Evolutionary conservation across 1,140 invertebrate genomes (phyloP), one percentile per base, ranked within the genome.

Genomic region (Berghia stephanieae): DNA sequence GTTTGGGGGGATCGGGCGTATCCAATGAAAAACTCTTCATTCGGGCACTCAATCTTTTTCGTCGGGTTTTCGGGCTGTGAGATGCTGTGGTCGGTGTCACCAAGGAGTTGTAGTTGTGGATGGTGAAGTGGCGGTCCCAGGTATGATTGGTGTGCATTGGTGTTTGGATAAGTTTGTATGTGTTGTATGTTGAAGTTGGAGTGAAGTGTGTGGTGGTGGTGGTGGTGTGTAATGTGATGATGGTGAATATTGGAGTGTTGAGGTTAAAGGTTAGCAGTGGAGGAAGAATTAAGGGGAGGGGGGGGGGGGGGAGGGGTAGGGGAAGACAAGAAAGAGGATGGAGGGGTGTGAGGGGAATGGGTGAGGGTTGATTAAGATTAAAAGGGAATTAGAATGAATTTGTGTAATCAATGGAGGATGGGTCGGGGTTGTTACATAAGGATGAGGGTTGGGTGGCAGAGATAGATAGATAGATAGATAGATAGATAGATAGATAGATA

Each of bases 11-110:
- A 90, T 98, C 96, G 31, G 96, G 96, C 16, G 96, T 97, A 89
- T 98, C 97, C 92, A 98, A 90, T 52, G 96, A 98, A 83, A 98
- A 93, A 88, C 95, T 97, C 92, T 98, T 98, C 96, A 98, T 98
- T 84, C 97, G 93, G 89, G 98, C 93, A 91, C 97, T 98, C 90
- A 98, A 92, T 91, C 97, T 96, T 92, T 97, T 96, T 77, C 96
- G 93, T 52, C 86, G 78, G 24, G 81, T 83, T 88, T 96, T 93
- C 82, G 96, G 96, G 90, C 96, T 98, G 91, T 98, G 96, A 78
- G 96, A 96, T 83, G 96, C 96, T 98, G 93, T 40, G 52, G 42
- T 36, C 46, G 55, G 21, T 5, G 43, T 36, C 5, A 36, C 10
- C 3, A 44, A 31, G 10, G 27, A 31, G 57, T 13, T 10, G 46